Base-by-base conservation (phyloP, 2,113 vertebrate species). In the Chlorodrepanis virens region DNA sequence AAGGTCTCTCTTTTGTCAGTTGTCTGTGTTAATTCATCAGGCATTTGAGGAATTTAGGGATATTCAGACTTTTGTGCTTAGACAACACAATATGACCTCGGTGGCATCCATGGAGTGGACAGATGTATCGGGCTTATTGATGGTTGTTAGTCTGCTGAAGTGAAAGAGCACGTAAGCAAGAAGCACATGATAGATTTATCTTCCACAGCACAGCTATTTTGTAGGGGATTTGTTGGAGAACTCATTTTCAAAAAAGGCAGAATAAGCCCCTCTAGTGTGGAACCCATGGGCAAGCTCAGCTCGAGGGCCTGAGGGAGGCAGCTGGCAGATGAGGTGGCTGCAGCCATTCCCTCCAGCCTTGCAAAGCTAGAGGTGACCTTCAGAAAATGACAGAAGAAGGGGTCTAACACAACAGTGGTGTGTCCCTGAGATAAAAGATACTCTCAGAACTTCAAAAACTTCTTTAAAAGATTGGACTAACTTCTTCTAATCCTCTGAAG, bases 41-140 rank as follows among this genome's bases (percentile, higher is more conserved):
- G 97, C 92, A 98, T 97, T 90, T 91, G 59, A 88, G 94, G 97
- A 98, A 98, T 98, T 94, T 81, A 42, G 83, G 80, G 85, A 83
- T 96, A 96, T 63, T 65, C 67, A 92, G 84, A 81, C 92, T 96
- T 98, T 97, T 97, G 95, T 97, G 59, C 95, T 93, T 86, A 89
- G 56, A 79, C 91, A 82, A 77, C 67, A 81, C 93, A 87, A 77
- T 57, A 61, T 69, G 93, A 60, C 82, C 83, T 97, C 77, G 20
- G 59, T 75, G 94, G 93, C 57, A 57, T 82, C 85, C 1, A 1
- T 72, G 94, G 79, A 60, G 82, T 87, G 72, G 91, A 83, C 23
- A 9, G 88, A 93, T 89, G 42, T 57, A 29, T 40, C 80, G 94
- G 69, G 75, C 20, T 95, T 94, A 96, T n/a, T 87, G 95, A 47